Conservation (phyloP, 1,140 invertebrate genomes). For the Aphelenchoides besseyi region DNA sequence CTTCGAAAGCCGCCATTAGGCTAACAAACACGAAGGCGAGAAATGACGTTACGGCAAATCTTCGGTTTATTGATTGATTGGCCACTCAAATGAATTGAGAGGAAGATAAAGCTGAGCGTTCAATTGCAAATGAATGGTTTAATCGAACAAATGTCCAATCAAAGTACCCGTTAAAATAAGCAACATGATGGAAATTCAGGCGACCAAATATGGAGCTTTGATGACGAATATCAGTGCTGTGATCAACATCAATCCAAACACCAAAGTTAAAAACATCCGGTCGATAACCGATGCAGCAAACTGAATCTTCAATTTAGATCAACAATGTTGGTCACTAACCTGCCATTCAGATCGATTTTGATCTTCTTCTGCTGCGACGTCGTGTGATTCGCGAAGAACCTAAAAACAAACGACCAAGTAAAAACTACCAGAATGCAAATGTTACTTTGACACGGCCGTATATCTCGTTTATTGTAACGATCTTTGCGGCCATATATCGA, state of each 20-base stretch:
- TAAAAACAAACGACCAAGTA: constrained; percentile 23
- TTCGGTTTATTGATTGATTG: not conserved
- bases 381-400: constrained; percentile 51
- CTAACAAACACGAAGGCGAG: constrained; percentile 3
- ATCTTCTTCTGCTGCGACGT: constrained; percentile 45
- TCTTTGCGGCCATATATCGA: not conserved
- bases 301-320: constrained; percentile 63
- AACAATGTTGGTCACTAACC: not conserved
- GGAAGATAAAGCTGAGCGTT: not conserved
- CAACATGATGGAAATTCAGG: constrained; percentile 67
- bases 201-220: constrained; percentile 90
- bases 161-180: not conserved
- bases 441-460: not conserved
- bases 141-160: not conserved
- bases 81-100: not conserved
- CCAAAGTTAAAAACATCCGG: constrained; percentile 95
- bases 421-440: not conserved
- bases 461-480: not conserved
- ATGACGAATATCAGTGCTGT: constrained; percentile 91
- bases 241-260: constrained; percentile 92
- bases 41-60: not conserved
- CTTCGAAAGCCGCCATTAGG: too few species aligned
- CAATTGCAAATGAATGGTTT: not conserved
- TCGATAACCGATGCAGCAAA: constrained; percentile 99
- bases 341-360: constrained; percentile 75